Conservation (phyloP, 1,140 invertebrate genomes). For the Sinonovacula constricta region DNA sequence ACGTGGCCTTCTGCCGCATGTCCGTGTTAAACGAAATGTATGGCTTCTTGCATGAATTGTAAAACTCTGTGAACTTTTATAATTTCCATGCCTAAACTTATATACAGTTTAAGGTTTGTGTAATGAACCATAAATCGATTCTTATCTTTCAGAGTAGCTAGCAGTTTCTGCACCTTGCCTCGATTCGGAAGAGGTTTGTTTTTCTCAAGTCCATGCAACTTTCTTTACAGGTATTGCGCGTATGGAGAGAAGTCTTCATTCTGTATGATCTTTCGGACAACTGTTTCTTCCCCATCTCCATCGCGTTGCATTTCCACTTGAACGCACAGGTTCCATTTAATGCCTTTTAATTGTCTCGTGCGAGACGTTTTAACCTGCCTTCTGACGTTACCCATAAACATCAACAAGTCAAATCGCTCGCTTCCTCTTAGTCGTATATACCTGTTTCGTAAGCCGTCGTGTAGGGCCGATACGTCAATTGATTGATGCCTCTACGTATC, state of each 20-base stretch:
- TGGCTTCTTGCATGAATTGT: constrained; percentile 40
- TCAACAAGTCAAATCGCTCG: constrained; percentile 12
- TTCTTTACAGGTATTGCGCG: neutral
- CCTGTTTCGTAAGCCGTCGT: neutral
- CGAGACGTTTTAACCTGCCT: neutral
- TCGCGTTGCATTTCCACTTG: constrained; percentile 22
- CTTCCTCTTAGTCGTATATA: neutral
- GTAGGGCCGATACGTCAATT: neutral
- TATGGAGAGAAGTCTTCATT: constrained; percentile 36
- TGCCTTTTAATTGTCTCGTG: neutral
- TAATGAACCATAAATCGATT: constrained; percentile 53
- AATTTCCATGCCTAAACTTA: constrained; percentile 32
- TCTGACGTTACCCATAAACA: constrained; percentile 6
- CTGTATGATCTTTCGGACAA: neutral
- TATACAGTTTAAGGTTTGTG: constrained; percentile 23
- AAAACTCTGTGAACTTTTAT: constrained; percentile 41
- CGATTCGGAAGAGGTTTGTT: neutral
- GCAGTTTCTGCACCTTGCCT: constrained; percentile 44
- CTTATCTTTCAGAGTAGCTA: constrained; percentile 52
- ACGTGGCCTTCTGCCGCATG: constrained; percentile 71
- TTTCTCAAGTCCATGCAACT: neutral
- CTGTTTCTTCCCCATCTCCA: neutral
- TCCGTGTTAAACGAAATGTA: constrained; percentile 61
- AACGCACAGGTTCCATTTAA: constrained; percentile 4
- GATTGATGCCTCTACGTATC: neutral